These are phyloP conservation scores for Sardina pilchardus DNA, from an alignment of 2,113 vertebrate genomes.

Conservation along the genomic window DNA sequence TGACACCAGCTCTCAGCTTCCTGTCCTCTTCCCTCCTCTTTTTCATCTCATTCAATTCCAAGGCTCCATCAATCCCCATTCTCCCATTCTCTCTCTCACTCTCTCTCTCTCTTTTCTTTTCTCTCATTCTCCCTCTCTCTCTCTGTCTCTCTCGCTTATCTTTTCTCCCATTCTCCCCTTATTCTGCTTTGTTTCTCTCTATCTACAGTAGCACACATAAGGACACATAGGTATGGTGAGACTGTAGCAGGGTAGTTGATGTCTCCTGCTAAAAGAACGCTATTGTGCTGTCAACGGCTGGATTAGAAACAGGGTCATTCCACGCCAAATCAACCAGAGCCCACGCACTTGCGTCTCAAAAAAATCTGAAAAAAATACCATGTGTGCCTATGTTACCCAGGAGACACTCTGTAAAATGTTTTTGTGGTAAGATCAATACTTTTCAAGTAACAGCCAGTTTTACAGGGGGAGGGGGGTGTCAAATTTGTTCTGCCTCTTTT, in stretches of 20 bases:
- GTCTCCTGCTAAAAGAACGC: not conserved
- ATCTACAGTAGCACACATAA: not conserved
- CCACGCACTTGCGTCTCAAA: too few relatives aligned
- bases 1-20: not conserved
- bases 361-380: too few relatives aligned
- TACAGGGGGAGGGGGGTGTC: too few relatives aligned
- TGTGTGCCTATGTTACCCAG: too few relatives aligned
- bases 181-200: not conserved
- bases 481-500: too few relatives aligned
- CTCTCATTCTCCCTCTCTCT: not conserved
- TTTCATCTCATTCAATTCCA: not conserved
- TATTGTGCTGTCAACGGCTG: constrained; percentile 9
- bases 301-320: too few relatives aligned
- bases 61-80: not conserved
- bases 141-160: not conserved
- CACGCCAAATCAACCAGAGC: too few relatives aligned
- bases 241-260: not conserved
- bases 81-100: not conserved
- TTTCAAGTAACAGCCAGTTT: too few relatives aligned
- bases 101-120: too few relatives aligned
- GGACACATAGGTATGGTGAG: not conserved
- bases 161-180: not conserved
- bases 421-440: too few relatives aligned
- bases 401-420: too few relatives aligned
- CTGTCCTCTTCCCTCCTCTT: not conserved